A percentile compares a stretch with the other conserved stretches of the same genome.
Conservation (phyloP, 2,113 vertebrate genomes). For the Isurus oxyrinchus region DNA sequence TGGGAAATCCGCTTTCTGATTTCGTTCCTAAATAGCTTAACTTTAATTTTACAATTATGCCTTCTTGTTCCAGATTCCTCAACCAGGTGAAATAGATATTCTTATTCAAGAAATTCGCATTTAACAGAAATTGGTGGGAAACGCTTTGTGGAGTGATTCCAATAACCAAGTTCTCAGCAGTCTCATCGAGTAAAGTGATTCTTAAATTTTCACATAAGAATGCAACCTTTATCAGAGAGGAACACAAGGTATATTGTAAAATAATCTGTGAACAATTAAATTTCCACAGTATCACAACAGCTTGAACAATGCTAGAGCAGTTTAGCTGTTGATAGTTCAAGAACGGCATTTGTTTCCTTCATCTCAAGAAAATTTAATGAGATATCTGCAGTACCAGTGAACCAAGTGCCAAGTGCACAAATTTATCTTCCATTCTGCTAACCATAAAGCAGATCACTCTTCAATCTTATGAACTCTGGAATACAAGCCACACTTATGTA, state of each 20-base stretch:
- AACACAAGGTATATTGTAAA: background rate
- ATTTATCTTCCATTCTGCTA: background rate
- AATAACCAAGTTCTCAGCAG: background rate
- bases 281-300: background rate
- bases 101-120: background rate
- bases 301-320: background rate
- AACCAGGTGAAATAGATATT: no score
- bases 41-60: no score
- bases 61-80: no score
- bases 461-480: no score
- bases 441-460: no score
- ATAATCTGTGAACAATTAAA: background rate
- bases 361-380: background rate
- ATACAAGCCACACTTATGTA: no score
- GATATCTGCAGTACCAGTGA: background rate
- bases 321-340: background rate
- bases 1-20: no score
- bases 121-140: slow-evolving; percentile 31
- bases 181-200: background rate
- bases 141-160: slow-evolving; percentile 3
- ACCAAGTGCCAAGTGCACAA: background rate
- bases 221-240: background rate
- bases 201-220: slow-evolving; percentile 9
- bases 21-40: no score
- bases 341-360: background rate